Evolutionary conservation across 2,113 vertebrate genomes (phyloP).

Genomic region (Lasiurus cinereus): DNA sequence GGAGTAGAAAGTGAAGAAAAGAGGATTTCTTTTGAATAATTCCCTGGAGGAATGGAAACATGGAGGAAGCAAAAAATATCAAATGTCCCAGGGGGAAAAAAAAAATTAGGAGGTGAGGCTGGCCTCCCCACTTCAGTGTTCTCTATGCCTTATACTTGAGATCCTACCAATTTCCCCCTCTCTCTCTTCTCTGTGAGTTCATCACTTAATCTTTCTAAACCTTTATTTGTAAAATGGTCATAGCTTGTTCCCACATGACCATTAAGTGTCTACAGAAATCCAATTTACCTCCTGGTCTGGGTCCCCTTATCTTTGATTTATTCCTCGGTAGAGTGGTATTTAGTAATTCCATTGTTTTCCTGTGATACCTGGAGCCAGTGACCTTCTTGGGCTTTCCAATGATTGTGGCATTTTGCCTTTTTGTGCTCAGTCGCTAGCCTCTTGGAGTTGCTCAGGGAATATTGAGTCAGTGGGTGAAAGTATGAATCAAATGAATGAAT

Average conservation of each 20-base stretch:
- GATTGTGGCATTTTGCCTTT: background rate
- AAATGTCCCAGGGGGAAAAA: background rate
- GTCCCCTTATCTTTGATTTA: background rate
- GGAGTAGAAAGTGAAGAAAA: constrained; percentile 66
- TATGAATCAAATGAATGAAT: background rate
- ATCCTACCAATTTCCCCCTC: background rate
- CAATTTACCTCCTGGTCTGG: background rate
- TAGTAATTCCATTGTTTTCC: background rate
- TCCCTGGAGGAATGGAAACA: constrained; percentile 58
- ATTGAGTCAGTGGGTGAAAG: background rate
- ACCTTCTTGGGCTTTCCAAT: background rate
- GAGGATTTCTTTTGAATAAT: constrained; percentile 63
- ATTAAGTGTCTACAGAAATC: background rate
- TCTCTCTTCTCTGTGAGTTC: background rate
- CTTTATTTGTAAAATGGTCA: constrained; percentile 24
- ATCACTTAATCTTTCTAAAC: background rate
- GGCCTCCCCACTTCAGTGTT: background rate
- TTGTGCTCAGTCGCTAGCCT: background rate
- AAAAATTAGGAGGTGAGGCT: background rate
- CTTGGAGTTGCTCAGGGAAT: background rate
- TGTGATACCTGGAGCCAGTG: background rate
- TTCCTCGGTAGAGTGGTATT: background rate
- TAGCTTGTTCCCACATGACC: background rate
- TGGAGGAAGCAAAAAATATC: constrained; percentile 33
- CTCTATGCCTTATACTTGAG: background rate